Evolutionary conservation across 2,113 vertebrate species (phyloP).

Genomic region (Ceyx melanurus): DNA sequence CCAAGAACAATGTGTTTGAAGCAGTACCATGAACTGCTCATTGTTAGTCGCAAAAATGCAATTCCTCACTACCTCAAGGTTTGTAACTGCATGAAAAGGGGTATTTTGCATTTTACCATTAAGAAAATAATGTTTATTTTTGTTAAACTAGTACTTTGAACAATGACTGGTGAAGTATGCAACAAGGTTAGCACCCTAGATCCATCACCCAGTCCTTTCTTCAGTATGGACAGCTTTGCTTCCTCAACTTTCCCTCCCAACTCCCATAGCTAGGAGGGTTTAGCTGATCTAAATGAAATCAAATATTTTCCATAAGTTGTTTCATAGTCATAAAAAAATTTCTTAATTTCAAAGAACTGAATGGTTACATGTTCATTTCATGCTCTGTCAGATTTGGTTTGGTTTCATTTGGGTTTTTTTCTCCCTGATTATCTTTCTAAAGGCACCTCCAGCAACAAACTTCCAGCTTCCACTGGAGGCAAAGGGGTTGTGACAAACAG

Average conservation of each 20-base stretch:
- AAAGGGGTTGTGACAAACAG: background rate
- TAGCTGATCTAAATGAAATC: background rate
- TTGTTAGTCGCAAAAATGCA: background rate
- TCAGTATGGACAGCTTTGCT: background rate
- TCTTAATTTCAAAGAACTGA: background rate
- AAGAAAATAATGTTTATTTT: background rate
- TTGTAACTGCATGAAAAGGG: background rate
- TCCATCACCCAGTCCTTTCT: background rate
- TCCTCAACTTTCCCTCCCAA: background rate
- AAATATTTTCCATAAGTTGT: background rate
- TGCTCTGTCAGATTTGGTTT: background rate
- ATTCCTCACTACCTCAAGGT: background rate
- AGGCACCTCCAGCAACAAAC: background rate
- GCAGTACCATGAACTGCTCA: background rate
- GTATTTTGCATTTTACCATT: background rate
- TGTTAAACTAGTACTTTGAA: background rate
- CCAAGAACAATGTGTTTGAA: background rate
- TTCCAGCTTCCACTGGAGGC: background rate
- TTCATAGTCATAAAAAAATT: background rate
- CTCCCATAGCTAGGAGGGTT: background rate
- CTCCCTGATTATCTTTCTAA: background rate
- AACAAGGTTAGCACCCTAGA: background rate
- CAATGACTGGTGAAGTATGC: background rate
- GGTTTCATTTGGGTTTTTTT: too few species aligned
- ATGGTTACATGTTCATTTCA: background rate